These are phyloP conservation scores for Argyrosomus regius DNA, from an alignment of 2,797 vertebrate species.

Conservation along the genomic window DNA sequence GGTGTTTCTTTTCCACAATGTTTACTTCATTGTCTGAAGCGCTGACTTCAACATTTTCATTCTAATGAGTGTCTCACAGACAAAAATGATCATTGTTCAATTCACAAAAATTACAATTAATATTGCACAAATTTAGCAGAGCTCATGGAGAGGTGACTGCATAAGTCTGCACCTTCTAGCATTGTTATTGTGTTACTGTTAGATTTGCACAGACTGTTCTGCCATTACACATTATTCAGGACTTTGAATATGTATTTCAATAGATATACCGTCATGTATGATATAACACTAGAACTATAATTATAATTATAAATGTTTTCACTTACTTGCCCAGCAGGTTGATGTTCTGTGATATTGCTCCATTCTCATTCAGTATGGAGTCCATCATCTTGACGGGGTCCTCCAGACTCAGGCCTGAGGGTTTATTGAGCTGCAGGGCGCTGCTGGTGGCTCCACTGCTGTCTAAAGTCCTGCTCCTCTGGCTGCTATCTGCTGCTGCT, in stretches of 20 bases:
- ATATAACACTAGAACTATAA: neutral
- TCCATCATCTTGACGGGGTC: slow-evolving; percentile 98
- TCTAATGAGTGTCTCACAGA: no score
- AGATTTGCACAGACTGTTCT: neutral
- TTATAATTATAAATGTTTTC: neutral
- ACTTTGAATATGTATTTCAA: neutral
- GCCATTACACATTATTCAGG: neutral
- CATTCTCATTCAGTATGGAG: slow-evolving; percentile 94
- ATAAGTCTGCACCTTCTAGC: no score
- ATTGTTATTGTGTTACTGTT: no score
- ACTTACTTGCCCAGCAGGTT: slow-evolving; percentile 97
- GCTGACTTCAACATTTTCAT: no score
- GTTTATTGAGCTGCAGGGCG: slow-evolving; percentile 89
- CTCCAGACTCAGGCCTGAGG: slow-evolving; percentile 87
- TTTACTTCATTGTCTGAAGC: no score
- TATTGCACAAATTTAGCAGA: no score
- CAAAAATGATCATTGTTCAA: no score
- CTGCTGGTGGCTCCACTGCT: slow-evolving; percentile 82
- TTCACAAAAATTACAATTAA: no score
- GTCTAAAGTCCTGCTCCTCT: slow-evolving; percentile 30
- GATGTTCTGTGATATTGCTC: slow-evolving; percentile 93
- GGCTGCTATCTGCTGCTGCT: neutral
- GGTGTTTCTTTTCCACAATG: no score
- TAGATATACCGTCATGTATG: no score
- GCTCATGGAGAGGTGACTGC: no score